Evolutionary conservation across 2,888 invertebrate genomes (phyloP).

Genomic region (Drosophila stalkeri): DNA sequence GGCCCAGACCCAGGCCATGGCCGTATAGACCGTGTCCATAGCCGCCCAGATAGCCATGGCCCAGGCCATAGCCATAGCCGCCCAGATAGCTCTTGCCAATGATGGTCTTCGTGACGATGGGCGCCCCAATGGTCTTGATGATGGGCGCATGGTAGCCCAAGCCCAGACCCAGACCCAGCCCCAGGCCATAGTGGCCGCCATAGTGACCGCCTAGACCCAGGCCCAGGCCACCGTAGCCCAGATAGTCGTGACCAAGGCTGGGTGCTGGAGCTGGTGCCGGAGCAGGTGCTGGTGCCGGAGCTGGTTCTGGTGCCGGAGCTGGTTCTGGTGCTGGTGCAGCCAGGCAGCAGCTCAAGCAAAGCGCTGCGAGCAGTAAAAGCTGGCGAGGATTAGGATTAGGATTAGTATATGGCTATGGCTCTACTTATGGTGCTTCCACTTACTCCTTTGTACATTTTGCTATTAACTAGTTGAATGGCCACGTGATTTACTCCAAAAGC

Average conservation of each 20-base stretch:
- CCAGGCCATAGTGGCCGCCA: slow-evolving; percentile 47
- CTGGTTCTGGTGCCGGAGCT: slow-evolving; percentile 57
- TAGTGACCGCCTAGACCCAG: slow-evolving; percentile 44
- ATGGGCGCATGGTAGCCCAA: slow-evolving; percentile 72
- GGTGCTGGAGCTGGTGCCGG: slow-evolving; percentile 51
- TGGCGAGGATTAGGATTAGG: slow-evolving; percentile 25
- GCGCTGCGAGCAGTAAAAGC: slow-evolving; percentile 68
- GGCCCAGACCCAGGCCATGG: slow-evolving; percentile 65
- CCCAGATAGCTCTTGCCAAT: slow-evolving; percentile 73
- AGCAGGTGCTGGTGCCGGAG: slow-evolving; percentile 46
- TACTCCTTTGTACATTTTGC: slow-evolving; percentile 57
- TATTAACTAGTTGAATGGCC: neutral
- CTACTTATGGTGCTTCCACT: slow-evolving; percentile 27
- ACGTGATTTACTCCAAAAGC: slow-evolving; percentile 30
- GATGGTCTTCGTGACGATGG: slow-evolving; percentile 73
- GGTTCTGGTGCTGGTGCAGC: slow-evolving; percentile 70
- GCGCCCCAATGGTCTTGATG: slow-evolving; percentile 67
- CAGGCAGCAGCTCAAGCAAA: slow-evolving; percentile 54
- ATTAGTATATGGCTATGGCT: neutral
- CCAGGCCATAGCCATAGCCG: slow-evolving; percentile 69
- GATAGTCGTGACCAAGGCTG: slow-evolving; percentile 59
- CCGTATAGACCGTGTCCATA: slow-evolving; percentile 73
- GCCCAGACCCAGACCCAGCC: slow-evolving; percentile 60
- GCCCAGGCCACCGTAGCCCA: slow-evolving; percentile 68
- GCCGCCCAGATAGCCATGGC: slow-evolving; percentile 69